A percentile compares a stretch with the other conserved stretches of the same genome.
phyloP scores from a whole-genome alignment of 2,113 vertebrate genomes.

The Gila orcuttii region DNA sequence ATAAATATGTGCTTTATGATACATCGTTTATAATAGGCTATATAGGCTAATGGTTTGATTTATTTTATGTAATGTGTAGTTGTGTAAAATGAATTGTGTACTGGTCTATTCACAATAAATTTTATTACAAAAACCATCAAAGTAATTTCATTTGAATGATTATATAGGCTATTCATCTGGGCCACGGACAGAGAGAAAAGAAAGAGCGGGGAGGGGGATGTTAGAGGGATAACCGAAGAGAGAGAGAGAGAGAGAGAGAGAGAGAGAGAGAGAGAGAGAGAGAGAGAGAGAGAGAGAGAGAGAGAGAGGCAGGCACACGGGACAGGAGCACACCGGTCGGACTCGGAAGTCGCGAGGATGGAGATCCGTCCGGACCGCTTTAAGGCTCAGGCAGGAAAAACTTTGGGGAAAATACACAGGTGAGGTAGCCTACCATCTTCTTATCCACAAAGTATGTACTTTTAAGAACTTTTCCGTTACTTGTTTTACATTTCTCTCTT shows the following conservation, averaged over 20 bases:
- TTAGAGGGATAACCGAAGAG: not conserved
- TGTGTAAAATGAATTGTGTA: not conserved
- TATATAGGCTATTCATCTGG: no score
- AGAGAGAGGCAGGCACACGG: conserved; percentile 57
- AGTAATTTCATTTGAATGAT: no score
- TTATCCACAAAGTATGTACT: not conserved
- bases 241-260: conserved; percentile 32
- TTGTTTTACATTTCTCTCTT: conserved; percentile 24
- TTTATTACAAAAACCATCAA: no score
- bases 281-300: conserved; percentile 35
- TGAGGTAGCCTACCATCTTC: conserved; percentile 46
- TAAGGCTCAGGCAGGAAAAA: conserved; percentile 77
- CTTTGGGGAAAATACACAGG: conserved; percentile 81
- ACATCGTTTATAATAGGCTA: no score
- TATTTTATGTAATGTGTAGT: not conserved
- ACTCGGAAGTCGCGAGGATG: conserved; percentile 76
- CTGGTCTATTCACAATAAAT: no score
- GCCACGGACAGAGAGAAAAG: conserved; percentile 37
- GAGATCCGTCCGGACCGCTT: conserved; percentile 82
- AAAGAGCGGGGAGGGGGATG: not conserved
- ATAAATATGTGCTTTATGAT: not conserved
- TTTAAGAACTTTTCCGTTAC: conserved; percentile 1
- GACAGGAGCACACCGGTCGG: conserved; percentile 73
- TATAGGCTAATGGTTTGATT: no score
- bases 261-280: conserved; percentile 52